Percentiles rank a stretch among this genome's conserved stretches.
Conservation (phyloP, 2,113 vertebrate genomes). For the Acanthochromis polyacanthus region DNA sequence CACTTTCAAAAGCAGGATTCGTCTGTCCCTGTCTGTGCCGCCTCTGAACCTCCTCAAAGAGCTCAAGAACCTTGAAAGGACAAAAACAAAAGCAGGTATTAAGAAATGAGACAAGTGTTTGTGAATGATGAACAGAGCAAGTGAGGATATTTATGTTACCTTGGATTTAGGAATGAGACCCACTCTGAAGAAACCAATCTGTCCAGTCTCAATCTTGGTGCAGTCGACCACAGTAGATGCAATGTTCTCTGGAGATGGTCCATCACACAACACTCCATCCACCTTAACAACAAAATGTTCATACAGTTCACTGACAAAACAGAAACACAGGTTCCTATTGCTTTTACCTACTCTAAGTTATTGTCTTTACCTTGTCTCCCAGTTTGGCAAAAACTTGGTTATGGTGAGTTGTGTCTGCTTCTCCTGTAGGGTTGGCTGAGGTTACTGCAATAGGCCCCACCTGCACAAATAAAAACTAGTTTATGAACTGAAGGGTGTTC, state of each 20-base stretch:
- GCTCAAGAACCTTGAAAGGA: constrained; percentile 86
- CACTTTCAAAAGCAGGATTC: constrained; percentile 79
- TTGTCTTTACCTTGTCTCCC: constrained; percentile 86
- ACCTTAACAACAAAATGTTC: constrained; percentile 79
- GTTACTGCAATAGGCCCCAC: constrained; percentile 92
- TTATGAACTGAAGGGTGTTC: neutral
- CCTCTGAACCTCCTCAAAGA: constrained; percentile 88
- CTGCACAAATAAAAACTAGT: constrained; percentile 67
- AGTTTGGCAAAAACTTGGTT: constrained; percentile 93
- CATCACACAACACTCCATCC: constrained; percentile 91
- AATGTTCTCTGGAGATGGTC: constrained; percentile 92
- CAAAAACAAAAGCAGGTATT: neutral
- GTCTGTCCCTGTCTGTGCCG: constrained; percentile 69
- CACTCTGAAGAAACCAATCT: constrained; percentile 90
- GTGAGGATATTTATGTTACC: constrained; percentile 75
- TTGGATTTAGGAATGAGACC: constrained; percentile 91
- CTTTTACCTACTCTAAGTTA: neutral
- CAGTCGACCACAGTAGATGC: constrained; percentile 95
- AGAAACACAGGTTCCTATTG: neutral
- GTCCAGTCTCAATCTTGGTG: constrained; percentile 89
- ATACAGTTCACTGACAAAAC: neutral
- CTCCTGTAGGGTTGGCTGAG: constrained; percentile 93
- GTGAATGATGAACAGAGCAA: neutral
- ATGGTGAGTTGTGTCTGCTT: constrained; percentile 94
- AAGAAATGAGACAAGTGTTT: neutral